phyloP scores from a whole-genome alignment of 2,113 vertebrate species.

The Neolamprologus falcicula region DNA sequence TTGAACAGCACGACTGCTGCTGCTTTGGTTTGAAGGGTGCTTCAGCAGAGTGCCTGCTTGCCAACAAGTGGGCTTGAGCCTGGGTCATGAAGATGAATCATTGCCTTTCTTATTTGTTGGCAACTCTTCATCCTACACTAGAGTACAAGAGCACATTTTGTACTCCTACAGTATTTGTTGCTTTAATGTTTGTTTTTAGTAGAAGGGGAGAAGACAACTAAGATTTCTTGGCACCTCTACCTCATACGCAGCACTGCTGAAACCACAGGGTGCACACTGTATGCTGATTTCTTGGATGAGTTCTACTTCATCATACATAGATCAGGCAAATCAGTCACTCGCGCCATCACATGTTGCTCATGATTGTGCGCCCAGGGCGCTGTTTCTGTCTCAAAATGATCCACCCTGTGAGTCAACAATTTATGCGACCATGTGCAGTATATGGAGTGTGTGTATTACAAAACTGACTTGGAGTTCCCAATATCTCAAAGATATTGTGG shows the following conservation, averaged over 20 bases:
- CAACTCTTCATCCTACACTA: neutral
- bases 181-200: neutral
- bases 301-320: neutral
- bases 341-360: conserved; percentile 22
- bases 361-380: neutral
- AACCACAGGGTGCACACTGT: neutral
- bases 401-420: neutral
- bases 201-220: neutral
- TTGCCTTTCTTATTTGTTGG: neutral
- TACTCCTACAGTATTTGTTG: neutral
- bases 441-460: neutral
- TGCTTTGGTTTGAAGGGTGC: neutral
- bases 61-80: conserved; percentile 4
- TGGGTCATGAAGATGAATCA: neutral
- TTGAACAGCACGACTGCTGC: neutral
- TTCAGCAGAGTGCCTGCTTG: neutral
- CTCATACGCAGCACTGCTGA: neutral
- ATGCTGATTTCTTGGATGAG: neutral
- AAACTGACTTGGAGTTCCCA: neutral
- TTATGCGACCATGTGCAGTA: neutral
- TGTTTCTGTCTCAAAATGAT: neutral
- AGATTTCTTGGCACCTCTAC: neutral
- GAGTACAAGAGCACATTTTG: neutral
- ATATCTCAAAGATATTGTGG: neutral
- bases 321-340: neutral